These are phyloP conservation scores for Linurgus olivaceus DNA, from an alignment of 2,797 vertebrate species.

Conservation along the genomic window DNA sequence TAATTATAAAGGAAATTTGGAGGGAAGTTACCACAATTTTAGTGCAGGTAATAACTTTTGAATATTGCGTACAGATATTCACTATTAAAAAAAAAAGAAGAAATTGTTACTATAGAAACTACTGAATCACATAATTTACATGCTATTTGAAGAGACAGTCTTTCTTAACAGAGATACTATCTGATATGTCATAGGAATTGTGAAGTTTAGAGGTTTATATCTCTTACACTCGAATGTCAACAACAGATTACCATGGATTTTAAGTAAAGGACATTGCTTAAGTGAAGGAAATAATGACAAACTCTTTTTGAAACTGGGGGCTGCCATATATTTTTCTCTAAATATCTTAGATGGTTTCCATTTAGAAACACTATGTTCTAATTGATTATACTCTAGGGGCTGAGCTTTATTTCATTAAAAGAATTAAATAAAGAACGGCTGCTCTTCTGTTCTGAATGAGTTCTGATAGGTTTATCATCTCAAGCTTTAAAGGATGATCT, in stretches of 20 bases:
- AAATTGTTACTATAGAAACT: constrained; percentile 68
- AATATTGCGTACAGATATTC: constrained; percentile 58
- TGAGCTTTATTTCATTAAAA: not conserved
- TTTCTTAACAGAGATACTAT: constrained; percentile 33
- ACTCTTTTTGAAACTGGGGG: not conserved
- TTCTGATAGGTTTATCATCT: not conserved
- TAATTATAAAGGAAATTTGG: constrained; percentile 1
- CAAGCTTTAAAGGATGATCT: not conserved
- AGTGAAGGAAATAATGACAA: not conserved
- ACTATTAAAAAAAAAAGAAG: not conserved
- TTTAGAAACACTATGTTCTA: not conserved
- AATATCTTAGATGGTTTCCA: not conserved
- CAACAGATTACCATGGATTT: not conserved
- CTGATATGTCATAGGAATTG: not conserved
- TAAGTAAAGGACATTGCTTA: not conserved
- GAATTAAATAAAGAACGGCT: not conserved
- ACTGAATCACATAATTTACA: constrained; percentile 29
- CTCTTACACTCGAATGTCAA: not conserved
- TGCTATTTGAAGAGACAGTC: constrained; percentile 23
- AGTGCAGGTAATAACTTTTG: constrained; percentile 51
- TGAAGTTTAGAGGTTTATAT: constrained; percentile 49
- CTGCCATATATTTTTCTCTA: not conserved
- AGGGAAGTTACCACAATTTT: not conserved
- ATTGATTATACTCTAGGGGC: not conserved
- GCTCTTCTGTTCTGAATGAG: not conserved